Evolutionary conservation across 2,888 invertebrate genomes (phyloP).

Genomic region (Drosophila mayaguana): DNA sequence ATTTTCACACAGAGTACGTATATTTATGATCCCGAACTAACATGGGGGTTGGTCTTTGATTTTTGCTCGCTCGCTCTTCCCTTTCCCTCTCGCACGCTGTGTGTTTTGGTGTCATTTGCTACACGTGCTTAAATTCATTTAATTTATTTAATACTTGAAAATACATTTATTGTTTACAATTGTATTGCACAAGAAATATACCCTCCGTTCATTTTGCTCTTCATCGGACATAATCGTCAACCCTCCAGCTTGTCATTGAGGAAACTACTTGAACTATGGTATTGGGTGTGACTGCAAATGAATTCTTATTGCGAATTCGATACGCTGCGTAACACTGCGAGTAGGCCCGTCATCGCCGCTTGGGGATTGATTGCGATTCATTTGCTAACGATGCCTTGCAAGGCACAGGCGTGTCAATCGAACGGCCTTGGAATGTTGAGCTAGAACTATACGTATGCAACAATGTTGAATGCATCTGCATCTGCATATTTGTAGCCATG

Average conservation of each 20-base stretch:
- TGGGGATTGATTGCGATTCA: slow-evolving; percentile 10
- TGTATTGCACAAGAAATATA: slow-evolving; percentile 49
- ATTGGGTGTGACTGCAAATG: slow-evolving; percentile 67
- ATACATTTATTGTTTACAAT: slow-evolving; percentile 71
- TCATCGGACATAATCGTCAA: slow-evolving; percentile 17
- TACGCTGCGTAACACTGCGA: slow-evolving; percentile 44
- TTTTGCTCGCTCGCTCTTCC: background rate
- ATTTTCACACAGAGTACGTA: slow-evolving; percentile 12
- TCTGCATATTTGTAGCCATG: slow-evolving; percentile 31
- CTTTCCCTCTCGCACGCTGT: slow-evolving; percentile 3
- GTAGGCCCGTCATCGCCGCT: slow-evolving; percentile 9
- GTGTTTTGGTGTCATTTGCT: slow-evolving; percentile 75
- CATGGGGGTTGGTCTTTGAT: slow-evolving; percentile 71
- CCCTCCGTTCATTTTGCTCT: slow-evolving; percentile 16
- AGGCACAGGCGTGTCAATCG: slow-evolving; percentile 3
- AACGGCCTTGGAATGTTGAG: background rate
- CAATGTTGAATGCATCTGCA: background rate
- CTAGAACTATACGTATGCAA: background rate
- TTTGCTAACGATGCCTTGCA: slow-evolving; percentile 2
- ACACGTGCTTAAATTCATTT: slow-evolving; percentile 79
- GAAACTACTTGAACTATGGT: slow-evolving; percentile 16
- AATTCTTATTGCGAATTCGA: slow-evolving; percentile 66
- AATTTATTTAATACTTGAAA: slow-evolving; percentile 82
- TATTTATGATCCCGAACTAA: slow-evolving; percentile 76
- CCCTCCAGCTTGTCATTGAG: slow-evolving; percentile 33